Conservation (phyloP, 2,888 invertebrate genomes). For the Germaria angustata region DNA sequence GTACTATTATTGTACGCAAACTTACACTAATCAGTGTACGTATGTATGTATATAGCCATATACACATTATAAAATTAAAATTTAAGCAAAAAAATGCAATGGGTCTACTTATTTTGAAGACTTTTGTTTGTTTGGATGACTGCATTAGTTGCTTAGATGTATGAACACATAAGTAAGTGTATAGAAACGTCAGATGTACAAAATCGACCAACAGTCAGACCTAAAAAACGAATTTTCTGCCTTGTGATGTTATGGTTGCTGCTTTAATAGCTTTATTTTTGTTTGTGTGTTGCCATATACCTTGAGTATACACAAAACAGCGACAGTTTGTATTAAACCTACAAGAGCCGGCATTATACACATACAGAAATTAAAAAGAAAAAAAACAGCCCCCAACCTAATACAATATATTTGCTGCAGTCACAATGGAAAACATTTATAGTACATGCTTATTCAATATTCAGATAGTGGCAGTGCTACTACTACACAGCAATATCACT, state of each 20-base stretch:
- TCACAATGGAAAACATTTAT: conserved; percentile 11
- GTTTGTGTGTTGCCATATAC: conserved; percentile 24
- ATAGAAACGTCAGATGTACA: background rate
- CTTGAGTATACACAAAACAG: conserved; percentile 17
- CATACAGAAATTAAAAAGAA: background rate
- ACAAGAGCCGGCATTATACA: conserved; percentile 55
- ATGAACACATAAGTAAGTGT: background rate
- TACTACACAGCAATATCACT: too few relatives aligned
- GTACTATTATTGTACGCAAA: too few relatives aligned
- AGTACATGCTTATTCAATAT: background rate
- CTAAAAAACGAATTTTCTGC: conserved; percentile 31
- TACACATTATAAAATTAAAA: background rate
- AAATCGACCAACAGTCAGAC: conserved; percentile 17
- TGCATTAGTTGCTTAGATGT: conserved; percentile 43
- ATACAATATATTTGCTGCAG: conserved; percentile 22
- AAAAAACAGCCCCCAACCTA: conserved; percentile 5
- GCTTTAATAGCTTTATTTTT: conserved; percentile 28
- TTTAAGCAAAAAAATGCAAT: conserved; percentile 40
- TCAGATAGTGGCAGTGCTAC: background rate
- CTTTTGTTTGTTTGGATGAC: conserved; percentile 46
- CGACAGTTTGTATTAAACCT: conserved; percentile 6
- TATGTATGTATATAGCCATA: background rate
- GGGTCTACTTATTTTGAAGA: conserved; percentile 50
- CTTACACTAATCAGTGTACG: too few relatives aligned
- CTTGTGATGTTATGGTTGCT: conserved; percentile 26